A percentile compares a stretch with the other conserved stretches of the same genome.
Evolutionary conservation across 1,140 invertebrate species (phyloP).

Genomic region (Thalassaphorura encarpata): DNA sequence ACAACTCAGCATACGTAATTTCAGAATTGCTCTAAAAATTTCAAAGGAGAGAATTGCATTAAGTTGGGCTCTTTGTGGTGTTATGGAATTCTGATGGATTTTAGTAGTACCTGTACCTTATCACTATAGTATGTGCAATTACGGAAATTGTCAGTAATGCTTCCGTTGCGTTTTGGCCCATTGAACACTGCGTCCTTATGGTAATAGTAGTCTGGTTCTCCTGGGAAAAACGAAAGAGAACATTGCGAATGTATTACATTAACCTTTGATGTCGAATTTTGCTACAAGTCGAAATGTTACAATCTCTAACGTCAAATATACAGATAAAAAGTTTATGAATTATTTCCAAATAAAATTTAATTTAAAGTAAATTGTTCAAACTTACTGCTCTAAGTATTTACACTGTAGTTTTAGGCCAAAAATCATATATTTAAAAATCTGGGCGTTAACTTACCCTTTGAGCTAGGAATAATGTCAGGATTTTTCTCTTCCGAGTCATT

Average conservation of each 20-base stretch:
- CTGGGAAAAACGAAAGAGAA: neutral
- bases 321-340: too few relatives aligned
- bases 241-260: too few relatives aligned
- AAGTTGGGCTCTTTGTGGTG: too few relatives aligned
- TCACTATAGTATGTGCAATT: constrained; percentile 32
- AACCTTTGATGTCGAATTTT: too few relatives aligned
- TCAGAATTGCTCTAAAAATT: constrained; percentile 44
- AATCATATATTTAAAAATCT: neutral
- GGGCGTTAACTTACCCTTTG: constrained; percentile 60
- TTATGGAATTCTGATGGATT: too few relatives aligned
- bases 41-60: constrained; percentile 18
- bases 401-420: too few relatives aligned
- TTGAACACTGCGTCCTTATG: constrained; percentile 27
- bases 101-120: too few relatives aligned
- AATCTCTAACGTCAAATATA: neutral
- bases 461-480: constrained; percentile 72
- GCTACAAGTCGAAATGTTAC: neutral
- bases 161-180: constrained; percentile 31
- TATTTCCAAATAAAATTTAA: too few relatives aligned
- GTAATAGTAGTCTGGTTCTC: constrained; percentile 29
- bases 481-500: constrained; percentile 67
- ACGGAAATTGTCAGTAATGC: constrained; percentile 31
- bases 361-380: too few relatives aligned
- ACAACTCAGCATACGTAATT: constrained; percentile 60
- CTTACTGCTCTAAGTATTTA: too few relatives aligned